These are phyloP conservation scores for Orientallactaga sibirica DNA, from an alignment of 2,797 vertebrate genomes.

Conservation along the genomic window DNA sequence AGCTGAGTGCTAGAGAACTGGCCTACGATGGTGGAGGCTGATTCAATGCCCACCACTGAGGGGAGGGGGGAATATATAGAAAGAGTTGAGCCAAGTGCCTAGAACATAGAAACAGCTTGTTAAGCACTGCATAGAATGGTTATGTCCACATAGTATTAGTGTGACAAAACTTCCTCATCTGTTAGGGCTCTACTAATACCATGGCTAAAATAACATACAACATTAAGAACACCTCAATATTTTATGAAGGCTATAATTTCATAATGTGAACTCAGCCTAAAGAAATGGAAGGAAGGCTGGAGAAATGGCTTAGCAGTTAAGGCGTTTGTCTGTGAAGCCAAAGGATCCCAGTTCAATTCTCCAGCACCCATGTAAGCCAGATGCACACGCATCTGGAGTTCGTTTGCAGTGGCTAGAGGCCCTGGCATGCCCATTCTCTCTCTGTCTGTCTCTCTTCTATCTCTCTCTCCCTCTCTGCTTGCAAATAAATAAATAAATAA, in stretches of 20 bases:
- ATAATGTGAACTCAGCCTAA: neutral
- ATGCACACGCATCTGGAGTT: too few species aligned
- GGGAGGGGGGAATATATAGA: neutral
- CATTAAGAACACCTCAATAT: neutral
- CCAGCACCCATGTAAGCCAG: too few species aligned
- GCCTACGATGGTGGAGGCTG: neutral
- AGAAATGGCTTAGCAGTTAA: too few species aligned
- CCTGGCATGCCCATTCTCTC: too few species aligned
- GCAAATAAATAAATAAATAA: too few species aligned
- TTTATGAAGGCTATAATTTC: neutral
- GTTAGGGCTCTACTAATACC: neutral
- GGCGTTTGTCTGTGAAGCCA: too few species aligned
- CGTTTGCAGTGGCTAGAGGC: too few species aligned
- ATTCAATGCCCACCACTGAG: neutral
- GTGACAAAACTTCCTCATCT: constrained; percentile 7
- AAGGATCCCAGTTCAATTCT: too few species aligned
- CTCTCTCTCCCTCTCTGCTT: too few species aligned
- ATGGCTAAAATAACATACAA: neutral
- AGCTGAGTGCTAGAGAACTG: too few species aligned
- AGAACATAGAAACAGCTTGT: neutral
- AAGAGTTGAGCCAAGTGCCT: neutral
- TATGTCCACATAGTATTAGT: neutral
- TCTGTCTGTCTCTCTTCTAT: too few species aligned
- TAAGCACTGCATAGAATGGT: neutral
- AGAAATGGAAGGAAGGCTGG: neutral